A percentile compares a stretch with the other conserved stretches of the same genome.
Conservation (phyloP, 2,797 vertebrate genomes). For the Helostoma temminkii region DNA sequence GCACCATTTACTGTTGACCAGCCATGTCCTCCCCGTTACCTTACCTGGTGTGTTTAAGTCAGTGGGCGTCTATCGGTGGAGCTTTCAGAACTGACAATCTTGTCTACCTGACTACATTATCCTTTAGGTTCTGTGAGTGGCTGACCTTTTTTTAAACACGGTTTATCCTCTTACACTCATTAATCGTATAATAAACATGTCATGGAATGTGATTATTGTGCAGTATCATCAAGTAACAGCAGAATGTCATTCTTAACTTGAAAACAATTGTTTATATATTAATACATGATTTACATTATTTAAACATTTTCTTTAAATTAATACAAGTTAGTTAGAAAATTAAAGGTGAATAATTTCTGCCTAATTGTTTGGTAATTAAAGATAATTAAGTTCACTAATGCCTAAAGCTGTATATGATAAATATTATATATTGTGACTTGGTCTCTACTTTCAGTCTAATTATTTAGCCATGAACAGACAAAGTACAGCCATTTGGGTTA, state of each 20-base stretch:
- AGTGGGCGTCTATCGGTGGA: conserved; percentile 39
- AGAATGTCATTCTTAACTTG: conserved; percentile 44
- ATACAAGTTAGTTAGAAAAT: too few species aligned
- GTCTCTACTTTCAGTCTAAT: not conserved
- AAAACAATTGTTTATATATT: not conserved
- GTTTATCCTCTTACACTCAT: conserved; percentile 77
- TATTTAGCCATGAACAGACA: not conserved
- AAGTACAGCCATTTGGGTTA: too few species aligned
- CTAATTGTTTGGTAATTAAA: not conserved
- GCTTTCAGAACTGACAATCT: conserved; percentile 61
- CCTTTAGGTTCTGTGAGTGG: conserved; percentile 66
- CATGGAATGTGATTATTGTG: conserved; percentile 60
- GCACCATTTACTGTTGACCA: conserved; percentile 9
- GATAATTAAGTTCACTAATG: not conserved
- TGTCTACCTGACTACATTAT: conserved; percentile 53
- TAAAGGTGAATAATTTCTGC: too few species aligned
- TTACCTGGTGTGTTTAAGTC: conserved; percentile 64
- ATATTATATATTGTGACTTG: too few species aligned
- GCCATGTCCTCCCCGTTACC: conserved; percentile 12
- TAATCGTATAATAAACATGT: conserved; percentile 84
- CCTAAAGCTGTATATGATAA: too few species aligned
- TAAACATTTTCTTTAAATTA: too few species aligned
- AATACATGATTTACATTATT: too few species aligned
- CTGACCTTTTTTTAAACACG: conserved; percentile 74
- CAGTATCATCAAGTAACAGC: conserved; percentile 36